phyloP scores from a whole-genome alignment of 2,888 invertebrate species.

The Calameuta filiformis region DNA sequence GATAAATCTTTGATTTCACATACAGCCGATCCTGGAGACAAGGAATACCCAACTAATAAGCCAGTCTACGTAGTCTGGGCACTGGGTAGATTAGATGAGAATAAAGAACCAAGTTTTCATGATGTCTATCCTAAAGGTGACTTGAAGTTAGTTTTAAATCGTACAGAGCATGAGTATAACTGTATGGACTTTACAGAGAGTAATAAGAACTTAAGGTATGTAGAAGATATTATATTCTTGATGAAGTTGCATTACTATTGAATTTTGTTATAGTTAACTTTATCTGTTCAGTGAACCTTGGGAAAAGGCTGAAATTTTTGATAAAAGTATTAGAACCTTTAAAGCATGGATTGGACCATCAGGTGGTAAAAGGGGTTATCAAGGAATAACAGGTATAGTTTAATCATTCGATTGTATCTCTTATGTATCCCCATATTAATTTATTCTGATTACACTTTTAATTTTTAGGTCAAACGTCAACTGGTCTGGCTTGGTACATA shows the following conservation, averaged over 20 bases:
- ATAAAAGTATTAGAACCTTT: conserved; percentile 79
- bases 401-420: not conserved
- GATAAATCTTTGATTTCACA: not conserved
- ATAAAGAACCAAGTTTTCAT: conserved; percentile 86
- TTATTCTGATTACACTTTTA: not conserved
- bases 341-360: conserved; percentile 86
- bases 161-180: conserved; percentile 74
- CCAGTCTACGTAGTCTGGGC: conserved; percentile 83
- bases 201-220: conserved; percentile 47
- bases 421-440: not conserved
- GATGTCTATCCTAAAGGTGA: conserved; percentile 80
- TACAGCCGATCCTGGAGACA: conserved; percentile 82
- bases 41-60: conserved; percentile 75
- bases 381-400: conserved; percentile 73
- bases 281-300: conserved; percentile 63
- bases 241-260: not conserved
- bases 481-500: conserved; percentile 89
- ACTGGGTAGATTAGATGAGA: conserved; percentile 80
- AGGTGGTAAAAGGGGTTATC: conserved; percentile 83
- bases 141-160: conserved; percentile 75
- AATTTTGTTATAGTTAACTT: not conserved
- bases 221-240: not conserved
- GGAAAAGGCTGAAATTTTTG: conserved; percentile 68
- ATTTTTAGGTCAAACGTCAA: conserved; percentile 73
- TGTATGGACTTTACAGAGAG: conserved; percentile 79